These are phyloP conservation scores for Syritta pipiens DNA, from an alignment of 2,888 invertebrate genomes.

Conservation along the genomic window DNA sequence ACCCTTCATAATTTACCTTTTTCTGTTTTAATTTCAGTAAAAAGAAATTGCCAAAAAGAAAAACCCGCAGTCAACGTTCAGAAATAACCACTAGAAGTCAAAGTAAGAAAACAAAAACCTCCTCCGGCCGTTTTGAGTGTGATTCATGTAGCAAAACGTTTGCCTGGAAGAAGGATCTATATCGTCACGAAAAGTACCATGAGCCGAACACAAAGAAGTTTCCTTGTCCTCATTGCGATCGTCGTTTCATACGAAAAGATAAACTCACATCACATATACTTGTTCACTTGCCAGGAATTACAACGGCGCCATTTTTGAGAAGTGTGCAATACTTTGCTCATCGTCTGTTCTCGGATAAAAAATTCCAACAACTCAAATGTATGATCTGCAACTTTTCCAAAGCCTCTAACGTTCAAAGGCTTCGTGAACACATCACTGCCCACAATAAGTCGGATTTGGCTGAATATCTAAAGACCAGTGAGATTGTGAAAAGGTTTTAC, in stretches of 20 bases:
- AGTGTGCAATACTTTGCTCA: constrained; percentile 68
- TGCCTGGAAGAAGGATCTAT: constrained; percentile 75
- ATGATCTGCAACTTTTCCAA: constrained; percentile 74
- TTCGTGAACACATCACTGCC: constrained; percentile 73
- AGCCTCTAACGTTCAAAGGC: constrained; percentile 71
- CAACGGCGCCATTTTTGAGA: constrained; percentile 19
- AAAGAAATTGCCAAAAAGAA: not conserved
- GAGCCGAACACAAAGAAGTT: constrained; percentile 71
- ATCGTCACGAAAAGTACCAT: constrained; percentile 74
- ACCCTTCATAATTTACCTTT: not conserved
- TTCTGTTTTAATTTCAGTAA: constrained; percentile 26
- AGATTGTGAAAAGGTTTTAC: constrained; percentile 71
- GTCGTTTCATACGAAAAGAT: constrained; percentile 58
- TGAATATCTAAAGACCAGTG: constrained; percentile 65
- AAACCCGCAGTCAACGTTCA: constrained; percentile 14
- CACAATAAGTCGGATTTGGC: constrained; percentile 71
- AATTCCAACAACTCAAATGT: constrained; percentile 74
- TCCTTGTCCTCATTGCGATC: constrained; percentile 45
- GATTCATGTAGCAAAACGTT: constrained; percentile 75
- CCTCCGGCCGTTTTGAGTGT: constrained; percentile 72
- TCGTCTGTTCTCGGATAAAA: constrained; percentile 73
- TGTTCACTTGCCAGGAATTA: constrained; percentile 41
- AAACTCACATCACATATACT: constrained; percentile 51
- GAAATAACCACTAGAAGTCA: constrained; percentile 22
- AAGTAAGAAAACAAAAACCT: constrained; percentile 2